Evolutionary conservation across 2,113 vertebrate species (phyloP).

Genomic region (Lanius ludovicianus): DNA sequence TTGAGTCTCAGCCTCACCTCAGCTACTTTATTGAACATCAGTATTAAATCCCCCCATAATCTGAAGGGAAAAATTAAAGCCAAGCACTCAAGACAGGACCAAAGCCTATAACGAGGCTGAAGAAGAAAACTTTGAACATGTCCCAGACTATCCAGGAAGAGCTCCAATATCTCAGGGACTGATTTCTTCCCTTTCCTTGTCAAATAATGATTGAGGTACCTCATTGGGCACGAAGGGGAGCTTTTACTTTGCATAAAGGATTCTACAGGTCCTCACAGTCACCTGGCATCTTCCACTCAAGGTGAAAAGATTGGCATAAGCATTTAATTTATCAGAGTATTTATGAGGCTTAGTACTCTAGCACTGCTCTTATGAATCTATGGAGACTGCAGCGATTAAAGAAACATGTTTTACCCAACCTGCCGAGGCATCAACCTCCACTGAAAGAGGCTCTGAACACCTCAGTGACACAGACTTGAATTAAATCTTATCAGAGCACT

Average conservation of each 20-base stretch:
- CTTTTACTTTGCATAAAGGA: background rate
- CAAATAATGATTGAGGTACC: background rate
- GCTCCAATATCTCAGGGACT: background rate
- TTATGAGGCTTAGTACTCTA: background rate
- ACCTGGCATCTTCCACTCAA: background rate
- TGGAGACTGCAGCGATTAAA: background rate
- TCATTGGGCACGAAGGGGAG: background rate
- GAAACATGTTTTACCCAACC: background rate
- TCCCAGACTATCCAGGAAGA: background rate
- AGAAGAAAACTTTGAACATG: background rate
- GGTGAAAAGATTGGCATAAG: background rate
- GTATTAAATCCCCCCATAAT: background rate
- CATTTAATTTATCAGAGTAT: background rate
- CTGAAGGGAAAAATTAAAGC: background rate
- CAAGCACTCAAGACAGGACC: background rate
- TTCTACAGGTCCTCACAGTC: background rate
- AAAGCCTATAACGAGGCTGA: background rate
- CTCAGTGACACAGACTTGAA: background rate
- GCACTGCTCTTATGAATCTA: background rate
- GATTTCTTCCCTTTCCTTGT: background rate
- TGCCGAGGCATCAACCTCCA: background rate
- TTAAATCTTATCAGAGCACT: background rate
- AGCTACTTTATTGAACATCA: background rate
- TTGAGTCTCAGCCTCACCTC: rapidly evolving
- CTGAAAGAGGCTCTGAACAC: background rate